A percentile compares a stretch with the other conserved stretches of the same genome.
These are phyloP conservation scores for Microctonus hyperodae DNA, from an alignment of 2,888 invertebrate species.

Conservation along the genomic window DNA sequence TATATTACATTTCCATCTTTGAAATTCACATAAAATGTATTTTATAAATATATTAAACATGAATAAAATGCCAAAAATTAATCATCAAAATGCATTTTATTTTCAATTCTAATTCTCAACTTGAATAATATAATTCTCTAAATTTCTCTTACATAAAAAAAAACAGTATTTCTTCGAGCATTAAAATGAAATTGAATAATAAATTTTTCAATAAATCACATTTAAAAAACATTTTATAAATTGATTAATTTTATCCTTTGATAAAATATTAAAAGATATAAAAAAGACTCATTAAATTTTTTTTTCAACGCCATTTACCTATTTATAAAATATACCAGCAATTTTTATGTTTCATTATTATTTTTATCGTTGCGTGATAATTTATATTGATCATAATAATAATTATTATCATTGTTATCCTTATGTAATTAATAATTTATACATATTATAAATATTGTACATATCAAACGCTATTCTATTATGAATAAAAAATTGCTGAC, in stretches of 20 bases:
- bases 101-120: background rate
- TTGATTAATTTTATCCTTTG: background rate
- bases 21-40: background rate
- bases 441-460: constrained; percentile 59
- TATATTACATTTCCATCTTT: constrained; percentile 17
- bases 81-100: background rate
- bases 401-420: constrained; percentile 29
- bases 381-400: constrained; percentile 32
- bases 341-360: constrained; percentile 36
- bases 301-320: constrained; percentile 38
- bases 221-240: background rate
- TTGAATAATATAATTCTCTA: background rate
- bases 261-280: background rate
- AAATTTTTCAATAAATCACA: background rate
- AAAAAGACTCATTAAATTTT: background rate
- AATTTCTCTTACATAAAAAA: background rate
- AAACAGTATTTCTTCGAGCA: background rate
- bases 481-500: constrained; percentile 47
- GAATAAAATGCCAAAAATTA: background rate
- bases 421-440: constrained; percentile 36
- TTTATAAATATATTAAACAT: background rate
- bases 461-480: constrained; percentile 61
- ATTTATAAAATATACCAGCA: constrained; percentile 29
- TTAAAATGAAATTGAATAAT: background rate
- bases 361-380: constrained; percentile 40